phyloP scores from a whole-genome alignment of 2,113 vertebrate species.

The Chionomys nivalis region DNA sequence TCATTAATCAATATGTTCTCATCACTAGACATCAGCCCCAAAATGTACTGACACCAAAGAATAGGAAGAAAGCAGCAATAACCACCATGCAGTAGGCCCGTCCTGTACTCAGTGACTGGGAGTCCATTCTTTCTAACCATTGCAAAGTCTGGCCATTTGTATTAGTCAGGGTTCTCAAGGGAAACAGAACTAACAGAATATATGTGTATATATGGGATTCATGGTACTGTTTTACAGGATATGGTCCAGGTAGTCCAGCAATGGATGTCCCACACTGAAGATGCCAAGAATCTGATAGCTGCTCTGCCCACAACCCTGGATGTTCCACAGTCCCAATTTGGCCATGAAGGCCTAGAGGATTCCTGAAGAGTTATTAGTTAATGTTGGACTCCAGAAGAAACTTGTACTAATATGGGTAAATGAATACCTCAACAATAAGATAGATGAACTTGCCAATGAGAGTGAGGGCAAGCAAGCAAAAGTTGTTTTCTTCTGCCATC shows the following conservation, averaged over 20 bases:
- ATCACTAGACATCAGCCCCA: background rate
- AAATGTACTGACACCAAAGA: background rate
- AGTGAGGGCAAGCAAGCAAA: background rate
- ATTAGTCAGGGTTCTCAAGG: background rate
- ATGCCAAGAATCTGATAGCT: background rate
- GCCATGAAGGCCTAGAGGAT: background rate
- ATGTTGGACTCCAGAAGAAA: background rate
- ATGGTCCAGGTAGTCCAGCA: background rate
- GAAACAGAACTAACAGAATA: background rate
- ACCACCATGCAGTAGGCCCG: rapidly evolving
- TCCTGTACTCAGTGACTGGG: background rate
- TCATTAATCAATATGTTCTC: background rate
- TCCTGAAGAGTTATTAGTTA: background rate
- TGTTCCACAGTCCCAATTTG: background rate
- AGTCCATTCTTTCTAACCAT: background rate
- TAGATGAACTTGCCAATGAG: background rate
- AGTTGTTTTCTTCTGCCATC: background rate
- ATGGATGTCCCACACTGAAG: background rate
- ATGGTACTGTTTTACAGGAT: background rate
- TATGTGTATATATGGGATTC: background rate
- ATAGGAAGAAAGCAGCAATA: background rate
- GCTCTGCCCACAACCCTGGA: background rate
- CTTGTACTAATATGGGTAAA: background rate
- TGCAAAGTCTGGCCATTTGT: background rate
- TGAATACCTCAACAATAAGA: background rate